Base-by-base conservation (phyloP, 92 coral and sea anemone genomes). In the Epizoanthus fatuus region DNA sequence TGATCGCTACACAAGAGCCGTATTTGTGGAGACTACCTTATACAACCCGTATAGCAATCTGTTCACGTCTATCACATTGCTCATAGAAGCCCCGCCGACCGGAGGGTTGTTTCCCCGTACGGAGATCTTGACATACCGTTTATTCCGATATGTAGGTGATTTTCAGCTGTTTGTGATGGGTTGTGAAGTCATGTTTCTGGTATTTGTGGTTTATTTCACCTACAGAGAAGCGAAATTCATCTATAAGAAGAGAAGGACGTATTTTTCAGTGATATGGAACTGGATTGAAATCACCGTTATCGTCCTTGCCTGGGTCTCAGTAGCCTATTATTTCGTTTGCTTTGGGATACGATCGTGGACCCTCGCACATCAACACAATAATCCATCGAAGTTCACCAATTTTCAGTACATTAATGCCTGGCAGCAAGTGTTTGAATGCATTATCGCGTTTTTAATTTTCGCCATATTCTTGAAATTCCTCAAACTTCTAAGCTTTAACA, bases 41-140 rank as follows among this genome's bases (percentile, higher is more conserved):
- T 97, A 95, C 84, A 97, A 97, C 83, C 99, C 99, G 4, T 91
- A 94, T 42, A 96, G 94, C 69, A 95, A 97, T 72, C 81, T 97
- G 10, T 95, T 95, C 86, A 93, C 94, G n/a, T 93, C 96, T 16
- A 84, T 88, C 53, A 97, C 96, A n/a, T 88, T 95, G 32, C 79
- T 97, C 15, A 75, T 93, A 84, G 99, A 97, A 79, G 63, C 81
- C 0, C 89, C 91, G 17, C 88, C 98, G 2, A 86, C 96, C 2
- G 99, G 99, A 20, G 96, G 98, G 10, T 84, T 95, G 17, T 47
- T 85, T 20, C 86, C 93, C 12, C 84, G 66, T 56, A 83, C 93
- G 8, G 89, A 93, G 70, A 79, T 97, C 60, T 84, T 91, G 19
- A 77, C 98, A 0, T 93, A 90, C 75, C 91, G 99, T 22, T 93